Conservation (phyloP, 2,113 vertebrate genomes). For the Accipiter cooperii region DNA sequence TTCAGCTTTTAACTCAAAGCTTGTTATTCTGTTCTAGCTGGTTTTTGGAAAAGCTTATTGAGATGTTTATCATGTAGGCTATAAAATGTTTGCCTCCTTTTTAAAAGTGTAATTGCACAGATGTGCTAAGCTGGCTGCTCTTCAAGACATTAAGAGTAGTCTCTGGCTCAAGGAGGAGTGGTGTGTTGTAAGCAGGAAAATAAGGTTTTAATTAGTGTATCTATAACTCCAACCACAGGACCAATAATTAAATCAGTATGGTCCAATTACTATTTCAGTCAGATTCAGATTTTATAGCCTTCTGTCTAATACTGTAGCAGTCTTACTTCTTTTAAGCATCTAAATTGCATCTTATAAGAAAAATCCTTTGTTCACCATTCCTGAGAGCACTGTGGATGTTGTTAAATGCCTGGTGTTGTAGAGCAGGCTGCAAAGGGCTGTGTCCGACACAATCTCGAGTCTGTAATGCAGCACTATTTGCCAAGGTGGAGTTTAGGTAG, state of each 20-base stretch:
- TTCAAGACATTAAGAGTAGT: not conserved
- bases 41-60: not conserved
- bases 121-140: not conserved
- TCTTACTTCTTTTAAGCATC: not conserved
- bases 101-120: not conserved
- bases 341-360: not conserved
- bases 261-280: not conserved
- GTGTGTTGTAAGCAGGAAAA: not conserved
- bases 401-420: not conserved
- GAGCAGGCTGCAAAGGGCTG: not conserved
- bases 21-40: not conserved
- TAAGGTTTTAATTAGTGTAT: not conserved
- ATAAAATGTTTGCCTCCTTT: not conserved
- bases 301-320: not conserved
- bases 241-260: not conserved
- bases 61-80: not conserved
- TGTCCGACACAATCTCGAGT: too few relatives aligned
- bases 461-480: not conserved
- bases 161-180: not conserved
- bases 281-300: not conserved
- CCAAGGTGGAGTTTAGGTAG: not conserved
- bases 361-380: not conserved
- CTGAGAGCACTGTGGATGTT: not conserved
- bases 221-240: not conserved
- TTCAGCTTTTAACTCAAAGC: not conserved